Conservation (phyloP, 2,797 vertebrate species). For the Poecilia gillii region DNA sequence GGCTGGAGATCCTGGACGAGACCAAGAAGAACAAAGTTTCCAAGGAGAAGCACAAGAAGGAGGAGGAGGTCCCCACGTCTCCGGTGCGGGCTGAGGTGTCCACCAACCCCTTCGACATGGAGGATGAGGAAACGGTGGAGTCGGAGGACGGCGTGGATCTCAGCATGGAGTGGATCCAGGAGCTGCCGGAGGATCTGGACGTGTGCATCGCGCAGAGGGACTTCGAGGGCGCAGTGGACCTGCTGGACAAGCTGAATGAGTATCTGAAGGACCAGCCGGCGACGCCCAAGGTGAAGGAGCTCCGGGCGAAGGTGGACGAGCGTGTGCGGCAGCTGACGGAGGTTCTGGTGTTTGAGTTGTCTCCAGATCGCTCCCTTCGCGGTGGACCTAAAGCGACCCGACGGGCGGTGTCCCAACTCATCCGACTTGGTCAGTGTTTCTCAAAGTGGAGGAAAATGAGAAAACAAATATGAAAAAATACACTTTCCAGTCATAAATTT, state of each 20-base stretch:
- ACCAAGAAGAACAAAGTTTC: constrained; percentile 92
- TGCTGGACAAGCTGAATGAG: constrained; percentile 92
- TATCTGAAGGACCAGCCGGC: constrained; percentile 88
- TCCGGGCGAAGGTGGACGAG: constrained; percentile 89
- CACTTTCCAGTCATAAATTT: too few species aligned
- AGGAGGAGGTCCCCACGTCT: constrained; percentile 83
- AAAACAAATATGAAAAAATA: background rate
- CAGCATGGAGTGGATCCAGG: constrained; percentile 94
- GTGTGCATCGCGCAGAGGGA: constrained; percentile 98
- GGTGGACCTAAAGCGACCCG: constrained; percentile 94
- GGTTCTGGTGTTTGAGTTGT: constrained; percentile 95
- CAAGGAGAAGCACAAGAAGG: constrained; percentile 86
- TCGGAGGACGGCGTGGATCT: constrained; percentile 87
- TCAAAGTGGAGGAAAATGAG: background rate
- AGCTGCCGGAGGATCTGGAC: constrained; percentile 94
- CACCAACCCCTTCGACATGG: constrained; percentile 88
- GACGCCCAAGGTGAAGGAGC: constrained; percentile 87
- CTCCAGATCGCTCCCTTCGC: constrained; percentile 91
- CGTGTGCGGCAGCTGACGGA: constrained; percentile 93
- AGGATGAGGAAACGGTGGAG: constrained; percentile 57
- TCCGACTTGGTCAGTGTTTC: constrained; percentile 84
- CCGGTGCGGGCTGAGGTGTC: constrained; percentile 79
- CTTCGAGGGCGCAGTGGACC: constrained; percentile 96
- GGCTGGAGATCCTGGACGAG: constrained; percentile 96
- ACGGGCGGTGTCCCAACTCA: constrained; percentile 93